Evolutionary conservation across 2,888 invertebrate genomes (phyloP), one percentile per base, ranked within the genome.

Genomic region (Apotomis betuletana): DNA sequence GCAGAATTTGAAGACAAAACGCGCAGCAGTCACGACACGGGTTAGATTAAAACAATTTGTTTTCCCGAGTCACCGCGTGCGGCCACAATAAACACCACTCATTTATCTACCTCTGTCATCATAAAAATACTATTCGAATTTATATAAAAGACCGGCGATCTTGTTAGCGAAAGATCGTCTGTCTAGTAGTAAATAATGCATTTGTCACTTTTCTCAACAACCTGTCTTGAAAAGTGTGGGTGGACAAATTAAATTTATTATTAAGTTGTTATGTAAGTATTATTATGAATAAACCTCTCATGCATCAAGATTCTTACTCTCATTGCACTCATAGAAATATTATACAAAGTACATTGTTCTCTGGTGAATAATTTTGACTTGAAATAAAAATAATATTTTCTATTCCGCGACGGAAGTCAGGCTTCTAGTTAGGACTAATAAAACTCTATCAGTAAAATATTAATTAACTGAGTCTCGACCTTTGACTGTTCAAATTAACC

Each of bases 31-130:
- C 67, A 46, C 63, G 69, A 5, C 62, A 49, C 62, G 51, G 61
- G 36, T 71, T 67, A 71, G 71, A 71, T 71, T 71, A 71, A 71
- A 71, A 71, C 71, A 62, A 71, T 71, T 71, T 67, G 67, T 71
- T 71, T 51, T 67, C 65, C 65, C 65, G 60, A 12, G 65, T 59
- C 54, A 49, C 62, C 61, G 68, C 52, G 52, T 64, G 41, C 54
- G 67, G 55, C 68, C 61, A 54, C 70, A 15, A 60, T 49, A 70
- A 41, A 65, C 60, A 65, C 65, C 54, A 60, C 38, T 60, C 38
- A 61, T 67, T 70, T 67, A 61, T 70, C 52, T 27, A 27, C 52
- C 65, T 61, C 44, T 58, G 67, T 61, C 67, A 51, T 61, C 63
- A 61, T 67, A 61, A 60, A 60, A 27, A 41, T 69, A 61, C 60